These are phyloP conservation scores for Turnix velox DNA, from an alignment of 2,113 vertebrate species.

Conservation along the genomic window DNA sequence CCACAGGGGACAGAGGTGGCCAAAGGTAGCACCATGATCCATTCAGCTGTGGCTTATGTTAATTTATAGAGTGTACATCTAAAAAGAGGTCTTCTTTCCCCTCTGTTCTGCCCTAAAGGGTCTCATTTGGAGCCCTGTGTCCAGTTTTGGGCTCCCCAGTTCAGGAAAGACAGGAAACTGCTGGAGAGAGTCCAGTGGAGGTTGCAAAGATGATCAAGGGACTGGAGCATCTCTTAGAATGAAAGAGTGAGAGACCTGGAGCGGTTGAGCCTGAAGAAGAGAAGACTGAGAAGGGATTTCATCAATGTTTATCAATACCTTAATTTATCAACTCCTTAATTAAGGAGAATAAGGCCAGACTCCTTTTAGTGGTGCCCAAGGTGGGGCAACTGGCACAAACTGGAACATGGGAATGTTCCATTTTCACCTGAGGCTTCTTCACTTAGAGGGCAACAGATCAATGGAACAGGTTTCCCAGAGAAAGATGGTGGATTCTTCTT, in stretches of 20 bases:
- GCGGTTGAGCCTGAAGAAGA: neutral
- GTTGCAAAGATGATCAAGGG: neutral
- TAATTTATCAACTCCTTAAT: neutral
- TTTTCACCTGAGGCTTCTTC: neutral
- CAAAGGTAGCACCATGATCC: accelerated
- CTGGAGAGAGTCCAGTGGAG: neutral
- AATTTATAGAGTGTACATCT: accelerated
- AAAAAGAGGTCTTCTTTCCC: neutral
- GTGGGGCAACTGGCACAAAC: neutral
- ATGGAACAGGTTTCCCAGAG: neutral
- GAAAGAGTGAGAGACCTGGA: neutral
- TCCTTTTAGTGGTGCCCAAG: neutral
- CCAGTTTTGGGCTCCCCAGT: neutral
- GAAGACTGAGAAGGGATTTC: neutral
- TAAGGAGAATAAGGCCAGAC: neutral
- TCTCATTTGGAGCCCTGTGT: neutral
- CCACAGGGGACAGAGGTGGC: accelerated
- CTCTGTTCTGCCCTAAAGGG: neutral
- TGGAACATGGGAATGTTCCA: neutral
- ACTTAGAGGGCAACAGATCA: neutral
- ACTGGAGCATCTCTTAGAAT: neutral
- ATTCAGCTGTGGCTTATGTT: neutral
- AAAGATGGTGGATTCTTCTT: neutral
- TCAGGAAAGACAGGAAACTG: neutral
- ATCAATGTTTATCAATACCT: neutral